Conservation (phyloP, 2,113 vertebrate genomes). For the Marmota flaviventris region DNA sequence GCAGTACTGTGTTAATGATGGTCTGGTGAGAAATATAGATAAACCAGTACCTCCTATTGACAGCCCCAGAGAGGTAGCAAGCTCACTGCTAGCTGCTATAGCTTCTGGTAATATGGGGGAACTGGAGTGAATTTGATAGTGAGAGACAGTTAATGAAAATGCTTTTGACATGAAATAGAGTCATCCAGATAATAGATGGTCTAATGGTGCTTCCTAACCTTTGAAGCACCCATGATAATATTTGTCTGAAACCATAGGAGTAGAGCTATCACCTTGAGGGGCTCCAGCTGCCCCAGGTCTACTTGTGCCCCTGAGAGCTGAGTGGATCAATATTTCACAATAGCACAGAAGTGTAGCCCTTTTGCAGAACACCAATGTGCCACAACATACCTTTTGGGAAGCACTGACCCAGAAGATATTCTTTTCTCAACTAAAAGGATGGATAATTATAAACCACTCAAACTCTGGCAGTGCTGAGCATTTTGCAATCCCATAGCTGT, state of each 20-base stretch:
- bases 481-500: conserved; percentile 15
- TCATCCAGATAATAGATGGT: not conserved
- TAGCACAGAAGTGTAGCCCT: not conserved
- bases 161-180: not conserved
- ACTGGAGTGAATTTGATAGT: not conserved
- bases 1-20: not conserved
- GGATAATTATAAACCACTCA: conserved; percentile 35
- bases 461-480: not conserved
- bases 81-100: not conserved
- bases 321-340: not conserved
- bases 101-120: not conserved
- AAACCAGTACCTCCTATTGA: not conserved
- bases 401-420: conserved; percentile 19
- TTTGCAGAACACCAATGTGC: not conserved
- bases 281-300: not conserved
- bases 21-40: not conserved
- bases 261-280: not conserved
- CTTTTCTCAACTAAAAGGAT: conserved; percentile 40
- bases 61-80: not conserved
- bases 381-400: not conserved
- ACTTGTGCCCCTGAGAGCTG: not conserved
- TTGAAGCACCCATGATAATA: not conserved
- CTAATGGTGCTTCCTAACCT: not conserved
- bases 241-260: not conserved
- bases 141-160: not conserved